Evolutionary conservation across 92 coral and sea anemone species (phyloP).

Genomic region (Zoanthus solanderi): DNA sequence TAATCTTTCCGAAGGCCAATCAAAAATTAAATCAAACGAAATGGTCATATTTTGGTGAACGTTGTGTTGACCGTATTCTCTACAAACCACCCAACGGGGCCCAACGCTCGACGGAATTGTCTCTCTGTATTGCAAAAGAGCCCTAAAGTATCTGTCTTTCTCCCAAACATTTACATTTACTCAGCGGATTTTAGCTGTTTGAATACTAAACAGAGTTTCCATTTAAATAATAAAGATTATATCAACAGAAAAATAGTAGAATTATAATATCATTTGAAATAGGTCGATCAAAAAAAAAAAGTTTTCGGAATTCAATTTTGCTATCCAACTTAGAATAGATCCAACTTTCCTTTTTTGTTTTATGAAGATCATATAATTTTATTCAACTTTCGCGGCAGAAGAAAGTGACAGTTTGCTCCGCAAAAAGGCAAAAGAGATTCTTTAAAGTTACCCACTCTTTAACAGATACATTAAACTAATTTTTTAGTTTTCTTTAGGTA

Average conservation of each 20-base stretch:
- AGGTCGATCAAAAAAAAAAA: no score
- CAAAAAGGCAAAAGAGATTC: background rate
- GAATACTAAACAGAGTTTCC: background rate
- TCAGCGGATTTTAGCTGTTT: background rate
- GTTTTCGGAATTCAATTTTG: background rate
- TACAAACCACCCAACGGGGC: background rate
- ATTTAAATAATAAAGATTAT: background rate
- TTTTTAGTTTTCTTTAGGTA: background rate
- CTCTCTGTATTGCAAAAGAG: background rate
- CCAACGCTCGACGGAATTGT: background rate
- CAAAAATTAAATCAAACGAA: background rate
- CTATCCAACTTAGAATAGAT: no score
- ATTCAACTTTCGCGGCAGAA: no score
- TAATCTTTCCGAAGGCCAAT: constrained; percentile 25
- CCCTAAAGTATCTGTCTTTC: background rate
- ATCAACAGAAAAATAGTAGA: background rate
- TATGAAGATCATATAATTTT: background rate
- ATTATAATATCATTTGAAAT: background rate
- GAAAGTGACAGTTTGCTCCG: no score
- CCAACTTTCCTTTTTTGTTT: background rate
- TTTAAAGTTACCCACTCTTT: background rate
- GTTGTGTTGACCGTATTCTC: no score
- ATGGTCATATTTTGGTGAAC: background rate
- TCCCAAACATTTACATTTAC: background rate
- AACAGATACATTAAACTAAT: background rate